phyloP scores from a whole-genome alignment of 1,140 invertebrate genomes.

The Branchinecta lindahli region DNA sequence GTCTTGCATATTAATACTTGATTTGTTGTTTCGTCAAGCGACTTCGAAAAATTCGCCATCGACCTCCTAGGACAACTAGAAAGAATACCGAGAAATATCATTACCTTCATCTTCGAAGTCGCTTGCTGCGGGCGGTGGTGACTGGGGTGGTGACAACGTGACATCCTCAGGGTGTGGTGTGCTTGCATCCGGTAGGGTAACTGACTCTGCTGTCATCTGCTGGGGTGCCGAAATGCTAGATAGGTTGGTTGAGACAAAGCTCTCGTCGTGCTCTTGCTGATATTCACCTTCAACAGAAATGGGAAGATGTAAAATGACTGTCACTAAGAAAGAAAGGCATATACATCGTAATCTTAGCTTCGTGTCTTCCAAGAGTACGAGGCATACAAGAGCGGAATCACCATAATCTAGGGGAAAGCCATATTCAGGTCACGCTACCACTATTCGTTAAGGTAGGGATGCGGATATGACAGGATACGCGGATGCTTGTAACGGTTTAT shows the following conservation, averaged over 20 bases:
- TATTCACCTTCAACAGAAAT: not conserved
- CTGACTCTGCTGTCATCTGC: not conserved
- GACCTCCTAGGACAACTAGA: no score
- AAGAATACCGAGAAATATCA: slow-evolving; percentile 30
- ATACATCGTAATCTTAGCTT: slow-evolving; percentile 1
- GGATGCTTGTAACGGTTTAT: no score
- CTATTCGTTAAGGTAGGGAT: not conserved
- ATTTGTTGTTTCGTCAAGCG: no score
- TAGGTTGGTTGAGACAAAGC: not conserved
- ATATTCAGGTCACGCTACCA: not conserved
- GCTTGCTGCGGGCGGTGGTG: slow-evolving; percentile 44
- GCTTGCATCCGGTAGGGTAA: not conserved
- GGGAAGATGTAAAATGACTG: slow-evolving; percentile 13
- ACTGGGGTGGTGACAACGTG: slow-evolving; percentile 36
- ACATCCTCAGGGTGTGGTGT: not conserved
- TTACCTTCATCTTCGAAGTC: slow-evolving; percentile 64
- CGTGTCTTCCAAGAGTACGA: slow-evolving; percentile 9
- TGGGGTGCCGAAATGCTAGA: not conserved
- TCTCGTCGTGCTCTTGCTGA: slow-evolving; percentile 1
- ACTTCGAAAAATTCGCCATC: no score
- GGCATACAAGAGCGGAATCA: slow-evolving; percentile 2
- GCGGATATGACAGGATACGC: not conserved
- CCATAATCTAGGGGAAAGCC: not conserved
- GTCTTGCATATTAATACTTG: no score
- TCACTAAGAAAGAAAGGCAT: no score